Conservation (phyloP, 2,113 vertebrate species). For the Mustela nigripes region DNA sequence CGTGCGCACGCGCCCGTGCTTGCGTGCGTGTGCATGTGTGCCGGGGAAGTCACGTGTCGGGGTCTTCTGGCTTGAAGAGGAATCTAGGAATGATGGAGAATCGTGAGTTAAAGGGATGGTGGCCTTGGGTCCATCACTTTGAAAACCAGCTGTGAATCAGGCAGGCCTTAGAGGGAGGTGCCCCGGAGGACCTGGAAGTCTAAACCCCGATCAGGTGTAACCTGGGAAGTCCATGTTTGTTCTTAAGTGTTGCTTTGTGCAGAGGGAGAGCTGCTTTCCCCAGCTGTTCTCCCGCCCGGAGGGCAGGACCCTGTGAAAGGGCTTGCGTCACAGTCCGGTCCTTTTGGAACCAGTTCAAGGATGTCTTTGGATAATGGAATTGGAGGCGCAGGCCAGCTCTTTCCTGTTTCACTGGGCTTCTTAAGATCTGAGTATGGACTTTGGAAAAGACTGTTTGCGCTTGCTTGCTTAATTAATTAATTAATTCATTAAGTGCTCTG, state of each 20-base stretch:
- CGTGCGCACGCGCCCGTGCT: not conserved
- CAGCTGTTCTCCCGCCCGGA: not conserved
- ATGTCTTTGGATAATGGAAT: not conserved
- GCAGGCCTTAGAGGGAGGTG: not conserved
- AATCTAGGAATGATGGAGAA: not conserved
- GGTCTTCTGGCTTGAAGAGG: not conserved
- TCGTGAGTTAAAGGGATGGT: not conserved
- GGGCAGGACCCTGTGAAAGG: not conserved
- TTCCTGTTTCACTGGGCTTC: not conserved
- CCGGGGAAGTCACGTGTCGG: not conserved
- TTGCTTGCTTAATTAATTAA: not conserved
- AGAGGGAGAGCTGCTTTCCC: not conserved
- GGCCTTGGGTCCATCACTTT: not conserved
- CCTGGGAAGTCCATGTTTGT: conserved; percentile 36
- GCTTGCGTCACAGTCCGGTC: not conserved
- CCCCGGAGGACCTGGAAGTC: not conserved
- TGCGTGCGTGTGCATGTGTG: not conserved
- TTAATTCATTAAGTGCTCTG: conserved; percentile 39
- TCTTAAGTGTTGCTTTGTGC: not conserved
- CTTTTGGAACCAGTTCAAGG: conserved; percentile 14
- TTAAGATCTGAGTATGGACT: conserved; percentile 23
- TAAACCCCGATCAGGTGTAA: conserved; percentile 57
- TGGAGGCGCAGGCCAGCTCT: not conserved
- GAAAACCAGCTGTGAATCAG: conserved; percentile 30
- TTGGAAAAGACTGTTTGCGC: conserved; percentile 36